Conservation (phyloP, 1,140 invertebrate species). For the Drosophila mauritiana region DNA sequence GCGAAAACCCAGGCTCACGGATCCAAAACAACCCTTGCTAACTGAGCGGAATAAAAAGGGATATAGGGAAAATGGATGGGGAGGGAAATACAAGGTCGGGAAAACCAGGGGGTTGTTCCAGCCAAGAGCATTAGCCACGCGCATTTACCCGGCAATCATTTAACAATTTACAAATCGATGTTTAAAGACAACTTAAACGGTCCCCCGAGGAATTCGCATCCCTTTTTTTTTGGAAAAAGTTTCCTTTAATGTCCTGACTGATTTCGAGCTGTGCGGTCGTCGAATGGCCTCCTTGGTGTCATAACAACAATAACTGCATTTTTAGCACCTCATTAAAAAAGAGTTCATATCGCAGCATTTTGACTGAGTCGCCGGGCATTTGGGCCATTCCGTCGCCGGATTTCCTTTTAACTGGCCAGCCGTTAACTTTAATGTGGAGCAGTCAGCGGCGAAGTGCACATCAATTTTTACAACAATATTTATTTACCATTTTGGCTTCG, state of each 20-base stretch:
- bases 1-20: constrained; percentile 31
- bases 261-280: constrained; percentile 46
- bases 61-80: constrained; percentile 7
- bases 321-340: constrained; percentile 84
- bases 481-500: constrained; percentile 62
- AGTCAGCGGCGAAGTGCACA: constrained; percentile 59
- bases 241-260: constrained; percentile 64
- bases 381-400: constrained; percentile 15
- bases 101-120: constrained; percentile 20
- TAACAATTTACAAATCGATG: constrained; percentile 84
- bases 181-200: constrained; percentile 70
- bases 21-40: constrained; percentile 67
- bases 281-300: constrained; percentile 72
- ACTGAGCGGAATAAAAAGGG: constrained; percentile 24
- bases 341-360: constrained; percentile 77
- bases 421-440: constrained; percentile 57
- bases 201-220: constrained; percentile 10
- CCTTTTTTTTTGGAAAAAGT: constrained; percentile 32
- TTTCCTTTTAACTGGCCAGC: constrained; percentile 45
- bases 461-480: constrained; percentile 81
- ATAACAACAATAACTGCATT: constrained; percentile 82
- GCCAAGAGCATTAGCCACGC: constrained; percentile 68
- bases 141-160: constrained; percentile 79
- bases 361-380: constrained; percentile 51
- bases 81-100: neutral